Evolutionary conservation across 1,140 invertebrate species (phyloP), one percentile per base, ranked within the genome.

Genomic region (Drosophila littoralis): DNA sequence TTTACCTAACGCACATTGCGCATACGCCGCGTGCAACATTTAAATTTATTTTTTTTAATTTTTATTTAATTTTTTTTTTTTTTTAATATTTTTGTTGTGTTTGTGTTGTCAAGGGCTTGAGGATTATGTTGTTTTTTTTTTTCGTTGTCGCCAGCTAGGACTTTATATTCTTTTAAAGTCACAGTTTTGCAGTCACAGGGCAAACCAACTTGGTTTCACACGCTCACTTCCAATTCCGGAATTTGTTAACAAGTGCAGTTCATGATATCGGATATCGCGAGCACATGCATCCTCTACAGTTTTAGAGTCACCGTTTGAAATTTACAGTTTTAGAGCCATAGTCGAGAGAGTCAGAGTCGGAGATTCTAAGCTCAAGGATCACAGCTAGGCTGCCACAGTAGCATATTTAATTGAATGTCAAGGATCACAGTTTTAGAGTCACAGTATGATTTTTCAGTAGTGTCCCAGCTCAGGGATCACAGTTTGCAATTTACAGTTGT

Each of bases 21-120:
- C 46, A 82, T 75, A 51, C 70, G 74, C 50, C 64, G 36, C 28
- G 70, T 67, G 61, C 35, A 17, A 45, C 58, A 36, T 12, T 28
- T 12, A 0, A 28, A n/a, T 6, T 28, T 40, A 0, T 17, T 6
- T 2, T 1, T 5, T 48, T 54, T 28, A 4, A 3, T 28, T 5
- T 0, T 5, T 0, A 5, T 5, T 5, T 0, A 28, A 22, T 22
- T 28, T 28, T 28, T 28, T 48, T 48, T 40, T 70, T 42, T 60
- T 9, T 33, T 32, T 36, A 17, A 35, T 4, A 28, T 9, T 28
- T 32, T 7, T 38, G 50, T 60, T 52, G 32, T 43, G 33, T 76
- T 51, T 57, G 12, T 61, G 12, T 12, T 13, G 22, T 4, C 22
- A 28, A 5, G 5, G 22, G 4, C 4, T 28, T 28, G 22, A 5